Base-by-base conservation (phyloP, 2,797 vertebrate species). In the Pseudochromis fuscus region DNA sequence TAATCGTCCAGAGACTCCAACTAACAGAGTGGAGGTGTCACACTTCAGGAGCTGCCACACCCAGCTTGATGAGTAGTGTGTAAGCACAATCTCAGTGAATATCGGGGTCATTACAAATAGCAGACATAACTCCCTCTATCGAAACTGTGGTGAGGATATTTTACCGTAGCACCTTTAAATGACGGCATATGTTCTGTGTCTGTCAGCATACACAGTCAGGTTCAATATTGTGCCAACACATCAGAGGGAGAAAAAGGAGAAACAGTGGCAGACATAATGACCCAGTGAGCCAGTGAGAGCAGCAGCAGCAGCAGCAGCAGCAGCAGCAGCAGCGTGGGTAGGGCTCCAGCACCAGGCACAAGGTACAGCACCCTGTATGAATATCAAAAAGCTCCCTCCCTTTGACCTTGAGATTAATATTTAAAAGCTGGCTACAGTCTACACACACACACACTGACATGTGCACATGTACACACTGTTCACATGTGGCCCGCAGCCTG, bases 401-500 rank as follows among this genome's bases (percentile, higher is more conserved):
- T 93, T 91, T 94, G 92, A 94, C 93, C 91, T 94, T 94, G 89
- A 92, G 87, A 93, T 94, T 88, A 93, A 94, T 93, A 92, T 93
- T 93, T 94, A 92, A 93, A 93, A 91, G 83, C 88, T 77, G 77
- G 86, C 90, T 89, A 79, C 87, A 86, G 70, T 85, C 82, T 79
- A 77, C 42, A 86, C 87, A 73, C 88, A 83, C 73, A 75, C 77
- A 72, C 35, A 75, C 67, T 77, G 44, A 73, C 59, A 72, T n/a
- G 53, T 23, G 45, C 74, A 53, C 31, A 80, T 65, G 63, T 50
- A 73, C 82, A 75, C 71, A 62, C 35, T 30, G 46, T 75, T 84
- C 70, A 72, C 67, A 73, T 75, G 73, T 82, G 85, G 84, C 88
- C 84, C 27, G 59, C 80, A 79, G 87, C 84, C 83, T 82, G 57